Percentiles rank a stretch among this genome's conserved stretches.
These are phyloP conservation scores for Homalodisca vitripennis DNA, from an alignment of 1,140 invertebrate species.

Conservation along the genomic window DNA sequence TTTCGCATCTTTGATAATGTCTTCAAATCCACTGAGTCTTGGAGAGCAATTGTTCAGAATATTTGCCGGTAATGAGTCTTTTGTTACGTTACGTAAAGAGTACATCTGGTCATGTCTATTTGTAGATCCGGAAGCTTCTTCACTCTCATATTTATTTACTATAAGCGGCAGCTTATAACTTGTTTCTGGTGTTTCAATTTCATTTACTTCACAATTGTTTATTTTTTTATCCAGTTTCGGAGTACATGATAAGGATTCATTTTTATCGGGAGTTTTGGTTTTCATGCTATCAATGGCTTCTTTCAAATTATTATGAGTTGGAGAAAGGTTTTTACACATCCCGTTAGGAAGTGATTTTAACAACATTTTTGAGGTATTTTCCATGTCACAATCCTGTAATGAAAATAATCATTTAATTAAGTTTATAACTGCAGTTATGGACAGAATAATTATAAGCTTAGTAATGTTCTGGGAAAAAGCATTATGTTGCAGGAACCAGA, in stretches of 20 bases:
- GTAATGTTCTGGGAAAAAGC: no score
- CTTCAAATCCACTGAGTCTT: slow-evolving; percentile 49
- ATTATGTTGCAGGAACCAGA: no score
- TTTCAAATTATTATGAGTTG: slow-evolving; percentile 9
- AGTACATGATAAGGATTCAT: background rate
- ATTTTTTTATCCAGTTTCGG: slow-evolving; percentile 17
- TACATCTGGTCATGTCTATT: background rate
- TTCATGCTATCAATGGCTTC: background rate
- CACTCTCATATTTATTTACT: background rate
- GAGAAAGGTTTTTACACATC: background rate
- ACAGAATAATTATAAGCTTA: no score
- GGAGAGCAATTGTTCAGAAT: slow-evolving; percentile 28
- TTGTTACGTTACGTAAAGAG: background rate
- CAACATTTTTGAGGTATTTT: background rate
- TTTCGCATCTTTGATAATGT: slow-evolving; percentile 63
- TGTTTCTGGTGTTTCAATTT: slow-evolving; percentile 43
- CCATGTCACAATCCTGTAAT: slow-evolving; percentile 17
- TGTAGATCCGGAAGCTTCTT: background rate
- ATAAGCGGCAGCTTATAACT: slow-evolving; percentile 39
- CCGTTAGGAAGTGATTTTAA: slow-evolving; percentile 2
- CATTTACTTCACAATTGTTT: slow-evolving; percentile 25
- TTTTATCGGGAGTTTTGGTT: background rate
- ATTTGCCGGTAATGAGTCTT: slow-evolving; percentile 27
- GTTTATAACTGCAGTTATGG: no score
- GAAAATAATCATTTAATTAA: no score